Evolutionary conservation across 2,113 vertebrate species (phyloP), one percentile per base, ranked within the genome.

Genomic region (Rhizomys pruinosus): DNA sequence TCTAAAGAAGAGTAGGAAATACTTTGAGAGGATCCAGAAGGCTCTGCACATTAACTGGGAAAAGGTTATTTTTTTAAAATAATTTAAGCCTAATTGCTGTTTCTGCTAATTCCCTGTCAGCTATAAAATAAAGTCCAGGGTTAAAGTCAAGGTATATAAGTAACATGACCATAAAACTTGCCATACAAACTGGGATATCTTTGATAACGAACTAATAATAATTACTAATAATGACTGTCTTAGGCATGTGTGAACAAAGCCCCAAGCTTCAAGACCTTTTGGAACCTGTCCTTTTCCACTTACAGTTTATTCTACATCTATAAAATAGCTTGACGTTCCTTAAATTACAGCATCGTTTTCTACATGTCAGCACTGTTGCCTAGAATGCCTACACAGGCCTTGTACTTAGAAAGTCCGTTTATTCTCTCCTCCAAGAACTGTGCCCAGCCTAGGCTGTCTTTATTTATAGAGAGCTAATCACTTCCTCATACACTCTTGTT

Each of bases 101-200:
- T 86, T 25, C 23, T 52, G 25, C 23, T 80, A 59, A 93, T 20
- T 57, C 32, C 3, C 15, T 16, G 52, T 86, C n/a, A 82, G 15
- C 22, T 89, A n/a, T n/a, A 68, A 95, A 59, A 81, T 32, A 92
- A 93, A 91, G 52, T 4, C 10, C n/a, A 84, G 6, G 27, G 64
- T 92, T 90, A 85, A 23, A 88, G 93, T 76, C 39, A 68, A 71
- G 68, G 47, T 23, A 73, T 44, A 5, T 15, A 72, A 82, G 34
- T 44, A 81, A 9, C 25, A 37, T n/a, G 57, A 55, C 7, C 61
- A 47, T 63, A 69, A 63, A 63, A 47, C 76, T 79, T 85, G 72
- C 85, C 25, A 95, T 13, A 47, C 4, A 44, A 37, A 77, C 34
- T 89, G 17, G 1, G 2, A 39, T 87, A 55, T 82, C 20, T 89